A percentile compares a stretch with the other conserved stretches of the same genome.
Conservation (phyloP, 2,797 vertebrate species). For the Scarus forsteni region DNA sequence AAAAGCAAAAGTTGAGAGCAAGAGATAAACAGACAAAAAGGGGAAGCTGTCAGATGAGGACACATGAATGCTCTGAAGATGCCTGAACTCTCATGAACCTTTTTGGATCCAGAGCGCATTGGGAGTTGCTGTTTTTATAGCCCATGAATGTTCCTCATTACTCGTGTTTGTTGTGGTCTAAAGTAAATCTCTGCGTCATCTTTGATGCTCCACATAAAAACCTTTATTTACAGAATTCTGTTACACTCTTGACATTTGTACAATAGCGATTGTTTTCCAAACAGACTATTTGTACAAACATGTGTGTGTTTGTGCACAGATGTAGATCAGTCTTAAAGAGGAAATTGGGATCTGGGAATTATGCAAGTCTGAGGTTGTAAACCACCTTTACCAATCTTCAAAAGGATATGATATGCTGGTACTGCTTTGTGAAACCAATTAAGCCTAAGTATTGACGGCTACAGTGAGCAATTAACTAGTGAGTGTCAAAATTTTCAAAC, state of each 20-base stretch:
- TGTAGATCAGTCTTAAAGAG: slow-evolving; percentile 14
- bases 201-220: slow-evolving; percentile 53
- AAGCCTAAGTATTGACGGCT: too few relatives aligned
- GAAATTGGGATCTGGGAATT: slow-evolving; percentile 18
- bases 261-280: slow-evolving; percentile 57
- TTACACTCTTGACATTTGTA: slow-evolving; percentile 48
- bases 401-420: slow-evolving; percentile 6
- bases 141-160: slow-evolving; percentile 72
- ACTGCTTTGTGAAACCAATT: too few relatives aligned
- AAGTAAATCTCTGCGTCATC: slow-evolving; percentile 61
- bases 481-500: too few relatives aligned
- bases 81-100: slow-evolving; percentile 47
- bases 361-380: slow-evolving; percentile 16
- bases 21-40: slow-evolving; percentile 17
- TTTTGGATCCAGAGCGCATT: slow-evolving; percentile 37
- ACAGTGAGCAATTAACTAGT: too few relatives aligned
- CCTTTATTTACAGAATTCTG: slow-evolving; percentile 43
- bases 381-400: slow-evolving; percentile 39
- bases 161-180: slow-evolving; percentile 56
- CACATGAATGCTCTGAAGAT: slow-evolving; percentile 30
- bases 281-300: slow-evolving; percentile 36
- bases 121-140: slow-evolving; percentile 44
- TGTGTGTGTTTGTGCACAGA: slow-evolving; percentile 9
- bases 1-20: slow-evolving; percentile 11
- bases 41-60: slow-evolving; percentile 49